Percentiles rank a stretch among this genome's conserved stretches.
Conservation (phyloP, 1,140 invertebrate species). For the Apis florea region DNA sequence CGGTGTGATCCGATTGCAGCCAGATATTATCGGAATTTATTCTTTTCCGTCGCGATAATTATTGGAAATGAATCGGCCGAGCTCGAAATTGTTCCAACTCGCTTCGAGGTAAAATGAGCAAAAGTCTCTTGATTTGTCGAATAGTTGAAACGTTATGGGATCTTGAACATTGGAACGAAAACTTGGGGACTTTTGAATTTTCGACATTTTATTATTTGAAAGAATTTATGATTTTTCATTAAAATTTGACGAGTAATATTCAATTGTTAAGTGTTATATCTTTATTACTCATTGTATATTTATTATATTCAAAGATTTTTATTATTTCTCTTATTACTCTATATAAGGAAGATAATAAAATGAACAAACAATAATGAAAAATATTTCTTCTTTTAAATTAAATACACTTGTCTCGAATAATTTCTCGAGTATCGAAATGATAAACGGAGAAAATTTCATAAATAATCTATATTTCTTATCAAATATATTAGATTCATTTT, state of each 20-base stretch:
- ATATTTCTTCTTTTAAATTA: background rate
- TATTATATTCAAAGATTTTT: background rate
- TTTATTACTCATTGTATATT: background rate
- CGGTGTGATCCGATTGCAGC: constrained; percentile 13
- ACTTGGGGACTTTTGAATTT: no score
- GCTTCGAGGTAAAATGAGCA: background rate
- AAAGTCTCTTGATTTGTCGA: background rate
- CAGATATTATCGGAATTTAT: constrained; percentile 38
- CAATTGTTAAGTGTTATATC: no score
- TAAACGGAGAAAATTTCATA: background rate
- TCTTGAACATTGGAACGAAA: background rate
- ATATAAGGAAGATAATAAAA: background rate
- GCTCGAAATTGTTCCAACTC: background rate
- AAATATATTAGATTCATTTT: background rate
- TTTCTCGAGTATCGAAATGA: no score
- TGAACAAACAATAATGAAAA: background rate
- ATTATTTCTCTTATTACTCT: background rate
- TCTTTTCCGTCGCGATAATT: constrained; percentile 30
- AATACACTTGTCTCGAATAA: background rate
- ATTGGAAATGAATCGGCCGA: constrained; percentile 23
- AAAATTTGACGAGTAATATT: background rate
- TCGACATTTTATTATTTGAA: background rate
- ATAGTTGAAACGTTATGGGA: background rate
- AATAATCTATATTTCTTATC: background rate
- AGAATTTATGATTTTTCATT: background rate